Conservation (phyloP, 2,113 vertebrate species). For the Barnardius zonarius region DNA sequence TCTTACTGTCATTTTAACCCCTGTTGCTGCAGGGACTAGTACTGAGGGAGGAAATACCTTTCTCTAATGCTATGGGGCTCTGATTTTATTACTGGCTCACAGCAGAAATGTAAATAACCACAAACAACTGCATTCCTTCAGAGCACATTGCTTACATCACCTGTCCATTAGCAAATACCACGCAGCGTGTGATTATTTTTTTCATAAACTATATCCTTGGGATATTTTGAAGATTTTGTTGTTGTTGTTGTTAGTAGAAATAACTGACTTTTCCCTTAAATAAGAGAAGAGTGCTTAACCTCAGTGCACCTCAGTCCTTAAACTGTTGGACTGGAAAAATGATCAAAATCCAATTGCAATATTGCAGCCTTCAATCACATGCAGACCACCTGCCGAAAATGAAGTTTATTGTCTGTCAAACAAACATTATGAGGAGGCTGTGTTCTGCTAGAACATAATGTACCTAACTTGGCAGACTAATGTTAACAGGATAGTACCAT, state of each 20-base stretch:
- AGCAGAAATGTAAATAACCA: neutral
- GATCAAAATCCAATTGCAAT: neutral
- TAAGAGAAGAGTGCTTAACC: no score
- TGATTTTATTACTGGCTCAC: neutral
- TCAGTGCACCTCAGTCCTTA: neutral
- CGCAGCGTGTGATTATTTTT: neutral
- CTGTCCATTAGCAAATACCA: neutral
- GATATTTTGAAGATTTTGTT: neutral
- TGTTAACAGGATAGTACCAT: constrained; percentile 25
- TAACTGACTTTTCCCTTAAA: neutral
- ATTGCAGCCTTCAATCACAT: neutral
- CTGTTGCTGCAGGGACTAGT: neutral
- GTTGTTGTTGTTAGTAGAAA: no score
- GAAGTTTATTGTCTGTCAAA: neutral
- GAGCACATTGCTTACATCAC: neutral
- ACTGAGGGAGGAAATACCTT: neutral
- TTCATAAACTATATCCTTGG: neutral
- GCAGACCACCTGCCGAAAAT: neutral
- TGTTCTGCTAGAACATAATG: neutral
- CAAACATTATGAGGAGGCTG: neutral
- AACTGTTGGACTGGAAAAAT: neutral
- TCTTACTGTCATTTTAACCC: neutral
- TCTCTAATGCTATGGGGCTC: neutral
- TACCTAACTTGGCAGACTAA: constrained; percentile 24
- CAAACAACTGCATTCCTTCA: neutral